Conservation (phyloP, 2,797 vertebrate species). For the Molothrus ater region DNA sequence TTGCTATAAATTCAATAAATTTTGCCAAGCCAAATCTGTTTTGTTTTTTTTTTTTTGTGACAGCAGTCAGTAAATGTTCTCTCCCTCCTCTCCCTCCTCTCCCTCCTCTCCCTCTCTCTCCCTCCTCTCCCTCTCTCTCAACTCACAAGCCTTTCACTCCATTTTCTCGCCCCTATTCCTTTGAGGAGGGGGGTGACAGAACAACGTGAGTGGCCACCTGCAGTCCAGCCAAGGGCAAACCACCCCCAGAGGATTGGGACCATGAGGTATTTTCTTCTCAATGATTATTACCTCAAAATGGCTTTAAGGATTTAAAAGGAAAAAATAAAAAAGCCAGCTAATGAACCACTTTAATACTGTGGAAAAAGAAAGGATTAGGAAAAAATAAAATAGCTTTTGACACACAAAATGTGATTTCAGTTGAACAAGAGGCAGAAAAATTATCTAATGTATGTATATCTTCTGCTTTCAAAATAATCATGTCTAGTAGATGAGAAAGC, state of each 20-base stretch:
- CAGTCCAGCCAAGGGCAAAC: background rate
- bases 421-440: background rate
- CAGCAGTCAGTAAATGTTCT: background rate
- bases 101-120: background rate
- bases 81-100: background rate
- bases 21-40: background rate
- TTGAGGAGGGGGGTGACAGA: background rate
- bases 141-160: background rate
- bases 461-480: background rate
- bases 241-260: background rate
- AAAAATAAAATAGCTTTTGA: background rate
- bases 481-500: background rate
- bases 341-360: background rate
- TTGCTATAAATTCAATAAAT: background rate
- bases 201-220: background rate
- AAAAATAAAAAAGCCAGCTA: rapidly evolving
- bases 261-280: background rate
- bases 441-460: background rate
- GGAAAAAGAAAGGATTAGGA: background rate
- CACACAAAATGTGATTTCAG: background rate
- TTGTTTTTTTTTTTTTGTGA: background rate
- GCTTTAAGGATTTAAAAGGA: background rate
- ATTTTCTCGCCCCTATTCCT: background rate
- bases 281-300: background rate
- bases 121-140: background rate